Evolutionary conservation across 1,140 invertebrate species (phyloP), one percentile per base, ranked within the genome.

Genomic region (Popillia japonica): DNA sequence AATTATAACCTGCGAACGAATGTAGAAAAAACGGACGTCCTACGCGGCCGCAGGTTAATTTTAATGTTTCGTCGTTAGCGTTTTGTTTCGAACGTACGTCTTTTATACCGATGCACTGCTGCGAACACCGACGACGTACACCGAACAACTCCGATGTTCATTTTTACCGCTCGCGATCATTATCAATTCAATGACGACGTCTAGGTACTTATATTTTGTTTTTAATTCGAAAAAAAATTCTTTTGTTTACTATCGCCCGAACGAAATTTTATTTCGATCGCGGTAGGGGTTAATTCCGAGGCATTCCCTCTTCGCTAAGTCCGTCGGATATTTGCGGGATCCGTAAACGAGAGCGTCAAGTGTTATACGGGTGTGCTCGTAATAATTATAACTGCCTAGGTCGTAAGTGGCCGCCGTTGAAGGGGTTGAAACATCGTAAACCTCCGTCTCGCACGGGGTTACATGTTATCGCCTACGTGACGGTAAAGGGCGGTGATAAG

Each of bases 31-130:
- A 44, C 41, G 9, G 20, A 74, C 72, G 72, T 44, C 20, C 34
- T 14, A n/a, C 41, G 17, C 72, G 72, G 72, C 40, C 61, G 23
- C 61, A 68, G 61, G 61, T 68, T 68, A 68, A 68, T 68, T 68
- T 68, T 68, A 68, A 68, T 68, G 17, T 68, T 68, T 68, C 61
- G 0, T 34, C 20, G 61, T 68, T 68, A 74, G 41, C 34, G 14
- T 74, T 68, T 74, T 42, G 72, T 74, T 74, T 74, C 17, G 72
- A 44, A 74, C 72, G 72, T 74, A 74, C 34, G 72, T 74, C 72
- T 74, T 74, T 74, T 74, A 74, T 42, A 17, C 72, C 27, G 9
- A 17, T 74, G 34, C 34, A 74, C 72, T 27, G 17, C 34, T 40
- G 14, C 72, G 72, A 17, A 41, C 23, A 6, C 6, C 6, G 9